These are phyloP conservation scores for Torymus auratus DNA, from an alignment of 2,888 invertebrate genomes.

Conservation along the genomic window DNA sequence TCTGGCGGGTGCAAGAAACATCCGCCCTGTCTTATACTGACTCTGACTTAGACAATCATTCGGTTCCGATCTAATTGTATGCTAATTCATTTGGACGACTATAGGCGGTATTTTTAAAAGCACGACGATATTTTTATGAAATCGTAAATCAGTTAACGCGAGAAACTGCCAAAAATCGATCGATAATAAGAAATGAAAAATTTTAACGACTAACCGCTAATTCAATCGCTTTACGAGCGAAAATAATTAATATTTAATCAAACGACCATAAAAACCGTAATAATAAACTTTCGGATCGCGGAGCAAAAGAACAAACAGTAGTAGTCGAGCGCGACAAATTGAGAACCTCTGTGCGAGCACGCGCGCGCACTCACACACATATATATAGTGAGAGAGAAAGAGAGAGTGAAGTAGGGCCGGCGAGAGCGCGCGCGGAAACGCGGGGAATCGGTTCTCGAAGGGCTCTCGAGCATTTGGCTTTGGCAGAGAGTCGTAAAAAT, in stretches of 20 bases:
- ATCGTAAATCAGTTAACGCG: not conserved
- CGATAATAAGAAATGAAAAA: not conserved
- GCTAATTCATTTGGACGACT: no score
- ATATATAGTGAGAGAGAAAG: no score
- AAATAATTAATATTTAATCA: not conserved
- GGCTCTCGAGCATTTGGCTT: conserved; percentile 67
- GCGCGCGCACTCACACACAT: no score
- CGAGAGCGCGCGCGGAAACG: not conserved
- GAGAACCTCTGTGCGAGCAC: not conserved
- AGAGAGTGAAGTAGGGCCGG: not conserved
- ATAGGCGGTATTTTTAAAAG: no score
- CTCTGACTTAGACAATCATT: no score
- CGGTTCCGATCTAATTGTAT: no score
- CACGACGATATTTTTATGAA: not conserved
- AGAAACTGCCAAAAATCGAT: not conserved
- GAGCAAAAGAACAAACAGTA: not conserved
- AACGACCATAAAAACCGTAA: not conserved
- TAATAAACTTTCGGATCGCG: no score
- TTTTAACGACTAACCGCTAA: not conserved
- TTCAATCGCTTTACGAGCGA: no score
- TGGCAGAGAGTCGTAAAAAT: conserved; percentile 73
- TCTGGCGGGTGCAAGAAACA: no score
- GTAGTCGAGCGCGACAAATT: conserved; percentile 5
- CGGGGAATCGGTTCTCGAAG: conserved; percentile 26
- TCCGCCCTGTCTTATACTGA: no score